Percentiles rank a stretch among this genome's conserved stretches.
phyloP scores from a whole-genome alignment of 2,113 vertebrate species.

The Climacteris rufus region DNA sequence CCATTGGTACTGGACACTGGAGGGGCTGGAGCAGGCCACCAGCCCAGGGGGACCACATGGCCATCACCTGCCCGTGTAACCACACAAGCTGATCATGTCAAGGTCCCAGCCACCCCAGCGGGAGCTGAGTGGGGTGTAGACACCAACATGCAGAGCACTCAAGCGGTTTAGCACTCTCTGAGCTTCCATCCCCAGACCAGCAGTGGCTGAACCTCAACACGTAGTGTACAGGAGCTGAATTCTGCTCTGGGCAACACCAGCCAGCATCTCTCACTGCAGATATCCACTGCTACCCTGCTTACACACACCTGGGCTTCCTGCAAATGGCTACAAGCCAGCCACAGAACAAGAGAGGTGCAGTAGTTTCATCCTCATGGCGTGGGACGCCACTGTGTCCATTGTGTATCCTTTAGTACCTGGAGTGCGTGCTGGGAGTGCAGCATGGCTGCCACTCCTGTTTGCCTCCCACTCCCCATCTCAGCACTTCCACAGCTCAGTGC shows the following conservation, averaged over 20 bases:
- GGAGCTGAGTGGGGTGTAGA: neutral
- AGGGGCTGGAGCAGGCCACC: neutral
- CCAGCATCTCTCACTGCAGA: neutral
- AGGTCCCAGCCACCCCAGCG: neutral
- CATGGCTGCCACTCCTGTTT: neutral
- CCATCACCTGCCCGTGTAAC: accelerated
- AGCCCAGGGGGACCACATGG: neutral
- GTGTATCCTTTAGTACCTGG: accelerated
- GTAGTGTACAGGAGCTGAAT: neutral
- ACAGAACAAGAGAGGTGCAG: neutral
- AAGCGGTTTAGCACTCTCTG: neutral
- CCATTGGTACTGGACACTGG: neutral
- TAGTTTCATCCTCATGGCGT: accelerated
- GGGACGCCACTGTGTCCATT: accelerated
- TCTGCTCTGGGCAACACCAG: neutral
- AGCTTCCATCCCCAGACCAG: neutral
- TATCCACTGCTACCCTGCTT: neutral
- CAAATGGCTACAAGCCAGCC: neutral
- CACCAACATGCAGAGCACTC: accelerated
- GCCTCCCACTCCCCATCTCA: neutral
- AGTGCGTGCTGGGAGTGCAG: neutral
- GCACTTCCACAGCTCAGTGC: neutral
- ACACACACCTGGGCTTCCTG: neutral
- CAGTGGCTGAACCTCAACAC: neutral
- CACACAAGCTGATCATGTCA: no score